Evolutionary conservation across 2,113 vertebrate species (phyloP).

Genomic region (Hyperoodon ampullatus): DNA sequence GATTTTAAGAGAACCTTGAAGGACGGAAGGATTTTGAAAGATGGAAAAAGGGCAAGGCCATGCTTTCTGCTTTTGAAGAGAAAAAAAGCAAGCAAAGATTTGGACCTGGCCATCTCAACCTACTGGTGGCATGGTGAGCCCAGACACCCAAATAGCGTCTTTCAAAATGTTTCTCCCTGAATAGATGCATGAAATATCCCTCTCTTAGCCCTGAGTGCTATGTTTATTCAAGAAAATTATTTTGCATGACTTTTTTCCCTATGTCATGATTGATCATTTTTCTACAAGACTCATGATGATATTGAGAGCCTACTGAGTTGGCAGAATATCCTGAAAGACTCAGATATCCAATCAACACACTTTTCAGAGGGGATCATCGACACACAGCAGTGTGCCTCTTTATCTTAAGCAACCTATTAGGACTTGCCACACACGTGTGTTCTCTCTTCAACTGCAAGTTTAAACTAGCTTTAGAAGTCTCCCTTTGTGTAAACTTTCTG

Average conservation of each 20-base stretch:
- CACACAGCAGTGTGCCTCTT: background rate
- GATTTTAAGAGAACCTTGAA: conserved; percentile 29
- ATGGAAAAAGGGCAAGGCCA: background rate
- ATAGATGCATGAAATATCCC: background rate
- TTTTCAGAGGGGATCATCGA: background rate
- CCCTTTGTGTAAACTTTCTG: background rate
- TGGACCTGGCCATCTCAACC: background rate
- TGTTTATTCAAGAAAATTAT: conserved; percentile 25
- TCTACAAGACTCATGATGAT: background rate
- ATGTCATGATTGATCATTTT: background rate
- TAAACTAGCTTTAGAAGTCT: conserved; percentile 35
- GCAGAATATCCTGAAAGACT: conserved; percentile 17
- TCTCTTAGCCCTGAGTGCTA: conserved; percentile 5
- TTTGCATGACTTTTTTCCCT: conserved; percentile 16
- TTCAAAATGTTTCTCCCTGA: conserved; percentile 1
- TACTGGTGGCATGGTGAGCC: background rate
- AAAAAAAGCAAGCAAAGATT: background rate
- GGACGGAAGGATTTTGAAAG: conserved; percentile 25
- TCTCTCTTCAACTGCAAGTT: conserved; percentile 38
- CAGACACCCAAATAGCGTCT: background rate
- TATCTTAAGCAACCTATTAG: conserved; percentile 31
- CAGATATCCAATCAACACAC: background rate
- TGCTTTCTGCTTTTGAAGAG: background rate
- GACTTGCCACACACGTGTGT: background rate
- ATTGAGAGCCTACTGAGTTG: background rate